phyloP scores from a whole-genome alignment of 2,888 invertebrate species.

The Diaphora mendica region DNA sequence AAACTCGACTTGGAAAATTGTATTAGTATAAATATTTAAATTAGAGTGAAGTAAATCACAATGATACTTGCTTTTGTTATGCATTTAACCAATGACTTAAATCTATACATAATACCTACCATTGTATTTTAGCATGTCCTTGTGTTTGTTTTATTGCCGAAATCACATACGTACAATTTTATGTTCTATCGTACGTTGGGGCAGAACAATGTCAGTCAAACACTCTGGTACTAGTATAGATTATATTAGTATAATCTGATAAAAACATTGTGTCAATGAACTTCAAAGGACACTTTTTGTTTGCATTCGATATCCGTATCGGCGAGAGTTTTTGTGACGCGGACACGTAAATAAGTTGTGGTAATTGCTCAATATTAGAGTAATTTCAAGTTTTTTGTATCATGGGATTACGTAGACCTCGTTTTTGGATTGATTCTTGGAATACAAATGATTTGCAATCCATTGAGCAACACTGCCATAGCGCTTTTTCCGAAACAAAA shows the following conservation, averaged over 20 bases:
- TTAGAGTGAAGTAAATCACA: background rate
- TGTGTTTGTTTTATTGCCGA: background rate
- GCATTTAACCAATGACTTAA: background rate
- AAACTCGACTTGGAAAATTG: too few relatives aligned
- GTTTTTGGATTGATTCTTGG: background rate
- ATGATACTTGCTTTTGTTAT: background rate
- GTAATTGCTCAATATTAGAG: background rate
- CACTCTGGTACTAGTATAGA: background rate
- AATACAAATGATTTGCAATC: background rate
- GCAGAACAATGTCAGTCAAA: background rate
- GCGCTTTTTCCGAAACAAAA: too few relatives aligned
- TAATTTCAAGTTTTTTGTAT: slow-evolving; percentile 5
- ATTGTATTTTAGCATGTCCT: background rate
- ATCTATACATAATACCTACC: background rate
- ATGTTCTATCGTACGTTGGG: background rate
- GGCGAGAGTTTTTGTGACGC: slow-evolving; percentile 11
- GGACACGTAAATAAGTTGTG: background rate
- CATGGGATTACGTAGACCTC: background rate
- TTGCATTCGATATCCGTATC: slow-evolving; percentile 18
- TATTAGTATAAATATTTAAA: background rate
- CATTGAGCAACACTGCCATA: too few relatives aligned
- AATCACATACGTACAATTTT: background rate
- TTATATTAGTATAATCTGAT: slow-evolving; percentile 6
- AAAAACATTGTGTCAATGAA: slow-evolving; percentile 20
- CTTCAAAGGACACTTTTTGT: slow-evolving; percentile 23